These are phyloP conservation scores for Homarus gammarus DNA, from an alignment of 2,888 invertebrate species.

Conservation along the genomic window DNA sequence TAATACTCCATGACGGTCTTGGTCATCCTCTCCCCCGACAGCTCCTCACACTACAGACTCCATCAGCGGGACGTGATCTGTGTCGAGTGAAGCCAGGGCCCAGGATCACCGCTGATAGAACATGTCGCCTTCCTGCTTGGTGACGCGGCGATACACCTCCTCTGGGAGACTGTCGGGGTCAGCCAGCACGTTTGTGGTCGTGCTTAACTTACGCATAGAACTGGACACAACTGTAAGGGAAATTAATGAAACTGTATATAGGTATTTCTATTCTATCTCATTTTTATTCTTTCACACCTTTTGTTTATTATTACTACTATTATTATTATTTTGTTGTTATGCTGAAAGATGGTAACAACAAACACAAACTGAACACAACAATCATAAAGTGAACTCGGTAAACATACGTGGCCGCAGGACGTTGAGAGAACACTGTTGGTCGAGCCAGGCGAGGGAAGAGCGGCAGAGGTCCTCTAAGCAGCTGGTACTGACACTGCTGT, in stretches of 20 bases:
- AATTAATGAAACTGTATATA: background rate
- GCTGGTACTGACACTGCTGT: conserved; percentile 93
- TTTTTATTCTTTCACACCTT: too few relatives aligned
- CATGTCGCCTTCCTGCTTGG: conserved; percentile 68
- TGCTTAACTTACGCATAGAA: conserved; percentile 93
- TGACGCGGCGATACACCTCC: conserved; percentile 90
- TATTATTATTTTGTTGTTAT: background rate
- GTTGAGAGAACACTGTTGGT: conserved; percentile 96
- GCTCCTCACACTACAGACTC: background rate
- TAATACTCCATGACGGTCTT: too few relatives aligned
- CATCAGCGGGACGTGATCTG: background rate
- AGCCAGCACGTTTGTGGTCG: conserved; percentile 94
- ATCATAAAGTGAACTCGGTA: background rate
- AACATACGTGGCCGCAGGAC: conserved; percentile 90
- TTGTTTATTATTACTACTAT: too few relatives aligned
- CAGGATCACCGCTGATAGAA: conserved; percentile 53
- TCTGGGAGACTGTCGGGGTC: conserved; percentile 93
- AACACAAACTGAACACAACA: background rate
- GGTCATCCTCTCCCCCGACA: background rate
- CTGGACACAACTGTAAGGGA: conserved; percentile 84
- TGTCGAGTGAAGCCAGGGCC: conserved; percentile 10
- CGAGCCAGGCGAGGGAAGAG: conserved; percentile 95
- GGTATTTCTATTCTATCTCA: background rate
- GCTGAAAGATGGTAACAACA: background rate
- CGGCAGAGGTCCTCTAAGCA: conserved; percentile 94